A percentile compares a stretch with the other conserved stretches of the same genome.
Evolutionary conservation across 2,888 invertebrate genomes (phyloP).

Genomic region (Hypolimnas misippus): DNA sequence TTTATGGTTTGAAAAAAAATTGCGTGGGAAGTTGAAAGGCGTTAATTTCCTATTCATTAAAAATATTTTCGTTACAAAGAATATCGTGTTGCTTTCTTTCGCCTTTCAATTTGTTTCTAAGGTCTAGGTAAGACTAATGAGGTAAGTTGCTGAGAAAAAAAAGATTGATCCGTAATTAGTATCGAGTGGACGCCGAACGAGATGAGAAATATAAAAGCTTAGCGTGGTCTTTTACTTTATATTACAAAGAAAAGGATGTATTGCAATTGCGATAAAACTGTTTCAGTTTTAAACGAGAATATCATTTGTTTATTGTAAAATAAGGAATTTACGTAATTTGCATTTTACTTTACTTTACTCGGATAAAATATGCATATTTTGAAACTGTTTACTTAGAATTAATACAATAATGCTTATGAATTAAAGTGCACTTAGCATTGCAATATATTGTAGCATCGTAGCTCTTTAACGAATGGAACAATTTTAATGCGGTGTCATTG

Average conservation of each 20-base stretch:
- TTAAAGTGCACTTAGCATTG: no score
- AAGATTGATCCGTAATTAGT: conserved; percentile 16
- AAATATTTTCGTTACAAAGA: background rate
- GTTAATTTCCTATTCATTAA: conserved; percentile 3
- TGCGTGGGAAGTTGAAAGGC: background rate
- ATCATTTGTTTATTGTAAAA: background rate
- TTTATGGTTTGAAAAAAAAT: background rate
- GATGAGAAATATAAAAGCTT: background rate
- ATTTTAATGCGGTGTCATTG: no score
- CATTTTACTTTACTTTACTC: no score
- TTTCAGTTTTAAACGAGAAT: no score
- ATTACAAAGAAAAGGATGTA: background rate
- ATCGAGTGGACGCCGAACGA: conserved; percentile 11
- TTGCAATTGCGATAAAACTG: no score
- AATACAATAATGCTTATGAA: no score
- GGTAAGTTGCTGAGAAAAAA: conserved; percentile 2
- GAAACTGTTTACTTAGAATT: no score
- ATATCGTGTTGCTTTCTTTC: conserved; percentile 15
- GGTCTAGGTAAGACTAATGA: conserved; percentile 15
- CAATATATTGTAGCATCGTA: no score
- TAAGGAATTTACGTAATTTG: no score
- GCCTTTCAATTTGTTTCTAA: conserved; percentile 15
- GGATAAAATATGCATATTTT: no score
- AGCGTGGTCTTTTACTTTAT: background rate
- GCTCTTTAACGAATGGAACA: no score